Percentiles rank a stretch among this genome's conserved stretches.
These are phyloP conservation scores for Lithobius niger DNA, from an alignment of 1,140 invertebrate genomes.

Conservation along the genomic window DNA sequence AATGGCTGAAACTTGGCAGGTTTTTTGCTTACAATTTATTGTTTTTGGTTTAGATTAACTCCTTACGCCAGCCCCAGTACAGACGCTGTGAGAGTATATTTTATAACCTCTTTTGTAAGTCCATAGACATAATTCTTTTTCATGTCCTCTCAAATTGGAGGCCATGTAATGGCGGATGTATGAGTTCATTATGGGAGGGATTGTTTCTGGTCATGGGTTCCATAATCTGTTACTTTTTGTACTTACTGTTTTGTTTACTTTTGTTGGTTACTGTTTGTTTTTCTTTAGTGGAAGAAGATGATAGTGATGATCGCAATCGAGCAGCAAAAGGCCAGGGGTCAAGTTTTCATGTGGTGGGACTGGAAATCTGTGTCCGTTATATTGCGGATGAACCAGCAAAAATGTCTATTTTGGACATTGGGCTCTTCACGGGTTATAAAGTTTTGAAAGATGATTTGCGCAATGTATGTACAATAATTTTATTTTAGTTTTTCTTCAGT, in stretches of 20 bases:
- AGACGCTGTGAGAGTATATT: too few species aligned
- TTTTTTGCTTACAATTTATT: too few species aligned
- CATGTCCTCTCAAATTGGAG: too few species aligned
- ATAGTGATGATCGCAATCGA: background rate
- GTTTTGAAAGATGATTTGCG: constrained; percentile 23
- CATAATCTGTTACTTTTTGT: background rate
- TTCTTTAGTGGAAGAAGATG: background rate
- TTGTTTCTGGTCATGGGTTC: too few species aligned
- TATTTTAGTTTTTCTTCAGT: too few species aligned
- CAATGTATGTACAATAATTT: constrained; percentile 14
- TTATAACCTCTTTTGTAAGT: too few species aligned
- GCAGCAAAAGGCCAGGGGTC: background rate
- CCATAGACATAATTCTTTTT: too few species aligned
- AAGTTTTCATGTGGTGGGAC: background rate
- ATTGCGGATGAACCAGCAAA: constrained; percentile 20
- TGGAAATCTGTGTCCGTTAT: constrained; percentile 17
- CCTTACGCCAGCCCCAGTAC: too few species aligned
- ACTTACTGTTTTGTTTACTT: background rate
- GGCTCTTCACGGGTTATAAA: constrained; percentile 29
- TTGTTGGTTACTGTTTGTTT: background rate
- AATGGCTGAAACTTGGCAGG: too few species aligned
- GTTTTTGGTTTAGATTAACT: too few species aligned
- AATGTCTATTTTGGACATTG: constrained; percentile 30
- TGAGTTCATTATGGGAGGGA: too few species aligned
- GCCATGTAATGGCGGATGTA: too few species aligned